Percentiles rank a stretch among this genome's conserved stretches.
phyloP scores from a whole-genome alignment of 2,113 vertebrate species.

The Paramormyrops kingsleyae region DNA sequence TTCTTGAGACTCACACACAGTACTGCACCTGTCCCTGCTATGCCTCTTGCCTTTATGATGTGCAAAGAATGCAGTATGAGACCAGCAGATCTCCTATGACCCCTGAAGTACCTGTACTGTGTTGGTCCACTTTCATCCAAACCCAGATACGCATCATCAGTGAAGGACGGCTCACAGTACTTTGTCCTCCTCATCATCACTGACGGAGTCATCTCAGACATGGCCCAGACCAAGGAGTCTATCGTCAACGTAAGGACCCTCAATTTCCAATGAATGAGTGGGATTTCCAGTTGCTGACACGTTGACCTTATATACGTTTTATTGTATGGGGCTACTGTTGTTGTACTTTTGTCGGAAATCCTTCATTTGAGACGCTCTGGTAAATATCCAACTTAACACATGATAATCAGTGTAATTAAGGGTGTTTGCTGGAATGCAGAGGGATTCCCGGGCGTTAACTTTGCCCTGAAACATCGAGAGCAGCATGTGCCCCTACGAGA shows the following conservation, averaged over 20 bases:
- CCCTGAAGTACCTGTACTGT: background rate
- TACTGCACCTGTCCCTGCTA: background rate
- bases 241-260: constrained; percentile 69
- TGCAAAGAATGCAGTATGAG: background rate
- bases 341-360: background rate
- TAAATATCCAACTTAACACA: background rate
- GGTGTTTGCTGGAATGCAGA: background rate
- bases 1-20: background rate
- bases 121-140: background rate
- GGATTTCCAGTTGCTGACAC: background rate
- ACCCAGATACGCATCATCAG: constrained; percentile 67
- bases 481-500: background rate
- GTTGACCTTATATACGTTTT: background rate
- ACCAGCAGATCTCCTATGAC: background rate
- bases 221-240: constrained; percentile 78
- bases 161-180: constrained; percentile 77
- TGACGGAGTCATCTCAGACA: constrained; percentile 77
- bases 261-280: background rate
- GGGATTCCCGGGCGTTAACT: background rate
- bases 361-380: background rate
- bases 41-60: background rate
- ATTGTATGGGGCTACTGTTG: too few species aligned
- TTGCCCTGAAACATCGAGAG: background rate
- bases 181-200: constrained; percentile 76
- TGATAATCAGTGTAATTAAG: background rate